Percentiles rank a stretch among this genome's conserved stretches.
Evolutionary conservation across 1,140 invertebrate species (phyloP).

Genomic region (Gerris buenoi): DNA sequence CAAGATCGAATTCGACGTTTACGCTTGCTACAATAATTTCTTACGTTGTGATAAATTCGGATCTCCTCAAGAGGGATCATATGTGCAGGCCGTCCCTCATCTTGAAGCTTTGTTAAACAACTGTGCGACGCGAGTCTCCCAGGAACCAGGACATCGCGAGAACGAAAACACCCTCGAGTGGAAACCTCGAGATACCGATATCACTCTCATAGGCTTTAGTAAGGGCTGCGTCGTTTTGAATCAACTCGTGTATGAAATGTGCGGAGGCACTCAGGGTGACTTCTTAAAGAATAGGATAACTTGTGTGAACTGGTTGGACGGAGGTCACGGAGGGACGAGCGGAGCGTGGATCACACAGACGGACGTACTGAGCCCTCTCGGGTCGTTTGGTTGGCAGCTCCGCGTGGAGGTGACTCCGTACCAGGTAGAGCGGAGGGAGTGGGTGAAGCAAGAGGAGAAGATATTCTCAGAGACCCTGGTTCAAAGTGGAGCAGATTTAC

Average conservation of each 20-base stretch:
- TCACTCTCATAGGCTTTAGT: constrained; percentile 67
- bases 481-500: constrained; percentile 43
- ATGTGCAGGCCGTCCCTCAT: constrained; percentile 49
- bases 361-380: constrained; percentile 49
- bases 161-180: constrained; percentile 7
- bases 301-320: constrained; percentile 74
- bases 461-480: constrained; percentile 50
- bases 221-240: constrained; percentile 85
- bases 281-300: constrained; percentile 42
- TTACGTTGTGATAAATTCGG: constrained; percentile 57
- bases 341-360: constrained; percentile 71
- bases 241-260: constrained; percentile 67
- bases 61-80: constrained; percentile 51
- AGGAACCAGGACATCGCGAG: background rate
- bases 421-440: constrained; percentile 57
- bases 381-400: constrained; percentile 35
- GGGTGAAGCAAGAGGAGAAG: constrained; percentile 68
- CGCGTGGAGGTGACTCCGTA: constrained; percentile 71
- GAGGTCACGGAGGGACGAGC: constrained; percentile 64
- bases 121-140: constrained; percentile 10
- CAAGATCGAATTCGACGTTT: constrained; percentile 65
- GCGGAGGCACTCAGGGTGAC: constrained; percentile 43
- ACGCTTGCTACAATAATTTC: constrained; percentile 78
- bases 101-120: constrained; percentile 39
- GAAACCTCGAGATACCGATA: constrained; percentile 19